These are phyloP conservation scores for Monochamus alternatus DNA, from an alignment of 2,888 invertebrate genomes.

Conservation along the genomic window DNA sequence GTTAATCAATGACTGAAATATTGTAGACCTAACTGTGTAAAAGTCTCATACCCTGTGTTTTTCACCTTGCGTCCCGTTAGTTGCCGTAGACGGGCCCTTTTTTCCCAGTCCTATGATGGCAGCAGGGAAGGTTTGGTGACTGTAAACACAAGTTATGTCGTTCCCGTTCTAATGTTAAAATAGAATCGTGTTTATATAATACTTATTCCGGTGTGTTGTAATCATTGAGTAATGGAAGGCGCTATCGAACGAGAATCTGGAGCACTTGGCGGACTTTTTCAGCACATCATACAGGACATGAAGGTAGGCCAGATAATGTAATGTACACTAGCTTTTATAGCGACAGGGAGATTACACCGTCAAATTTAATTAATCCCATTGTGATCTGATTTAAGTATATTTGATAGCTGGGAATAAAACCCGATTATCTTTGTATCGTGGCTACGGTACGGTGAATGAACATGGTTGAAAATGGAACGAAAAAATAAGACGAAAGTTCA, in stretches of 20 bases:
- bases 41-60: conserved; percentile 10
- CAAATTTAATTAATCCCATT: background rate
- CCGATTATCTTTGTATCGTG: background rate
- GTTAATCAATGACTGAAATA: conserved; percentile 36
- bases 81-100: conserved; percentile 19
- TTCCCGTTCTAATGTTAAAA: conserved; percentile 35
- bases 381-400: background rate
- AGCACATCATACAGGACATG: conserved; percentile 96
- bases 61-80: conserved; percentile 14
- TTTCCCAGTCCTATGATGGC: conserved; percentile 31
- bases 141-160: conserved; percentile 49
- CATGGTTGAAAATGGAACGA: conserved; percentile 44
- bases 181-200: conserved; percentile 36
- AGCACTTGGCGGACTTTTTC: conserved; percentile 93
- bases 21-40: conserved; percentile 24
- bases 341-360: background rate
- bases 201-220: conserved; percentile 33
- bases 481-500: conserved; percentile 12
- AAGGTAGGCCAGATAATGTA: conserved; percentile 80
- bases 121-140: conserved; percentile 48
- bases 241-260: conserved; percentile 87
- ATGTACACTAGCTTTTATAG: conserved; percentile 5
- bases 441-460: background rate
- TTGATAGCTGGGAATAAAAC: background rate
- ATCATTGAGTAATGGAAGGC: conserved; percentile 76